Evolutionary conservation across 2,797 vertebrate genomes (phyloP).

Genomic region (Sebastes oblongus): DNA sequence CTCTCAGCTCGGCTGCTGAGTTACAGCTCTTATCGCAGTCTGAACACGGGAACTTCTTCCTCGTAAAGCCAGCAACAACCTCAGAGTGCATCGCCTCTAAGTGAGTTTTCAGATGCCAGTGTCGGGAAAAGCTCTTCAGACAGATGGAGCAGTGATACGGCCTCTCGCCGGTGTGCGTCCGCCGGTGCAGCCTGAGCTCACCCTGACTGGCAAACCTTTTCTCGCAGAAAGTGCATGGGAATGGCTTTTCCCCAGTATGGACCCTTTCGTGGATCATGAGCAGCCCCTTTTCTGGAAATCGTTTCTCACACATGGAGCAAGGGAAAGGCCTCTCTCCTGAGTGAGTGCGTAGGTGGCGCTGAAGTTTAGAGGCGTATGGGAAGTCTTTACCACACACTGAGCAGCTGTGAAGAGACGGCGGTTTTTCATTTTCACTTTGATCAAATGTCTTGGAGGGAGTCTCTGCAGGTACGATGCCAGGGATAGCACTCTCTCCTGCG

Average conservation of each 20-base stretch:
- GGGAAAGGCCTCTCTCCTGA: conserved; percentile 79
- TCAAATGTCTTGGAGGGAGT: conserved; percentile 36
- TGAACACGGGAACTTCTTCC: conserved; percentile 77
- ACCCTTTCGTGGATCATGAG: conserved; percentile 79
- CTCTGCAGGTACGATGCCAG: conserved; percentile 11
- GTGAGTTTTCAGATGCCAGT: conserved; percentile 80
- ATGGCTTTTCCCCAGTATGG: conserved; percentile 79
- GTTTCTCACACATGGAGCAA: conserved; percentile 78
- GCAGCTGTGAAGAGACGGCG: conserved; percentile 62
- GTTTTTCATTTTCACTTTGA: conserved; percentile 66
- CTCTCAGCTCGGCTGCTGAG: conserved; percentile 75
- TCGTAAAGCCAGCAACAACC: conserved; percentile 64
- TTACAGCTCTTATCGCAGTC: conserved; percentile 79
- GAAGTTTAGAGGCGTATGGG: conserved; percentile 77
- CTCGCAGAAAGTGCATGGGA: conserved; percentile 77
- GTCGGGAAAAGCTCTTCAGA: conserved; percentile 77
- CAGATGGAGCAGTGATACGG: conserved; percentile 79
- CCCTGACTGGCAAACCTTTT: conserved; percentile 80
- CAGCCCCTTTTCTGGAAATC: conserved; percentile 78
- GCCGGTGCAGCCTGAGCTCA: conserved; percentile 74
- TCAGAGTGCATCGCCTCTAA: conserved; percentile 78
- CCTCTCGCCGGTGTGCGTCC: conserved; percentile 77
- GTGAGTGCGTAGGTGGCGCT: conserved; percentile 78
- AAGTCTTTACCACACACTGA: conserved; percentile 79
- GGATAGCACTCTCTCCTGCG: conserved; percentile 48